Evolutionary conservation across 2,888 invertebrate genomes (phyloP).

Genomic region (Idaea aversata): DNA sequence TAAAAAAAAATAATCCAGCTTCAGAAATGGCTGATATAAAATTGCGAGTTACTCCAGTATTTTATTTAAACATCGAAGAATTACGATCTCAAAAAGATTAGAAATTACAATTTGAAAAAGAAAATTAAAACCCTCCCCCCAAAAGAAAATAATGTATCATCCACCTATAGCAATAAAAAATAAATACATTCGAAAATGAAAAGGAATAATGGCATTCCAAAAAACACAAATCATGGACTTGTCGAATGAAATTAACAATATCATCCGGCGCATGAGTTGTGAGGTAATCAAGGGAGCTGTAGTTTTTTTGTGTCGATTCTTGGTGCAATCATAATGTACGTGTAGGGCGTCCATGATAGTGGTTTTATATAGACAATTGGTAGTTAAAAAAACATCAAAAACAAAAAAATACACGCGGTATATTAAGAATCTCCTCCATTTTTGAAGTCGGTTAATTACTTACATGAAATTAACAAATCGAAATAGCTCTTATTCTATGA

Average conservation of each 20-base stretch:
- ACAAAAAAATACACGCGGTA: no score
- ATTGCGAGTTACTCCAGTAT: no score
- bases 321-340: constrained; percentile 60
- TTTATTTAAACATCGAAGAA: no score
- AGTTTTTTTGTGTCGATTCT: constrained; percentile 56
- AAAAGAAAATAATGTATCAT: not conserved
- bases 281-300: constrained; percentile 61
- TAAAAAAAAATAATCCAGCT: no score
- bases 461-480: no score
- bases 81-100: not conserved
- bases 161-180: not conserved
- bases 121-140: not conserved
- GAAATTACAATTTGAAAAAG: not conserved
- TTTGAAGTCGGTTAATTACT: no score
- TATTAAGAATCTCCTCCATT: no score
- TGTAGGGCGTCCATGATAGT: constrained; percentile 34
- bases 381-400: no score
- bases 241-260: constrained; percentile 60
- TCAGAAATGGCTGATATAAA: no score
- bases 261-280: constrained; percentile 48
- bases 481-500: no score
- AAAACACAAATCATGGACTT: constrained; percentile 43
- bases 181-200: constrained; percentile 16
- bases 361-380: not conserved
- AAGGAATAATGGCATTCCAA: constrained; percentile 21